Base-by-base conservation (phyloP, 2,888 invertebrate species). In the Punctoribates punctum region DNA sequence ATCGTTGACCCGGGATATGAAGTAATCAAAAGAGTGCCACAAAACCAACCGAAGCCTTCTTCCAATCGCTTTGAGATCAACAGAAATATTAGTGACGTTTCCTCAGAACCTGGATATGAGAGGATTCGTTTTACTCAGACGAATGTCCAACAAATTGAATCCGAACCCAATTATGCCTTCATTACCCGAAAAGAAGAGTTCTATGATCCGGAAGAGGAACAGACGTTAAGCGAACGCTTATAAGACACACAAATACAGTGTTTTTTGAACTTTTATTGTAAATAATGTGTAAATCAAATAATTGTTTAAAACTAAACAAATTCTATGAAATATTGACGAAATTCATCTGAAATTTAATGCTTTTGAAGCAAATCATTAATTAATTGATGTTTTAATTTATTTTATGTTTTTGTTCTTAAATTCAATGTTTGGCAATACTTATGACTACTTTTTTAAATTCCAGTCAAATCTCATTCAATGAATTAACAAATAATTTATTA, bases 31-130 rank as follows among this genome's bases (percentile, higher is more conserved):
- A 67, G 34, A 67, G 65, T 34, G 17, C 34, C 65, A 38, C 65
- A 38, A 67, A 67, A 20, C n/a, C 15, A 17, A 38, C 34, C 65
- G 9, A 17, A 29, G 15, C 1, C 29, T 62, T 25, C 20, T 62
- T 60, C 60, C 27, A 23, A 1, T 60, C 20, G 27, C 11, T 67
- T 67, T 67, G 38, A 67, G 8, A 67, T 67, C 17, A 67, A 6
- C 9, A 29, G 65, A 67, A 67, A 67, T n/a, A 13, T 67, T 15
- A 67, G 65, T 20, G 65, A 67, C 17, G 34, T 67, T n/a, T 67
- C 65, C 0, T 67, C 65, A 34, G 65, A 67, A 38, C 65, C 65
- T 38, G 65, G 65, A n/a, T 67, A 67, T 38, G 65, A 67, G n/a
- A 67, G 65, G n/a, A 38, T 67, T 20, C 25, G 65, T 1, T 67